Evolutionary conservation across 2,888 invertebrate genomes (phyloP).

Genomic region (Drosophila siamana): DNA sequence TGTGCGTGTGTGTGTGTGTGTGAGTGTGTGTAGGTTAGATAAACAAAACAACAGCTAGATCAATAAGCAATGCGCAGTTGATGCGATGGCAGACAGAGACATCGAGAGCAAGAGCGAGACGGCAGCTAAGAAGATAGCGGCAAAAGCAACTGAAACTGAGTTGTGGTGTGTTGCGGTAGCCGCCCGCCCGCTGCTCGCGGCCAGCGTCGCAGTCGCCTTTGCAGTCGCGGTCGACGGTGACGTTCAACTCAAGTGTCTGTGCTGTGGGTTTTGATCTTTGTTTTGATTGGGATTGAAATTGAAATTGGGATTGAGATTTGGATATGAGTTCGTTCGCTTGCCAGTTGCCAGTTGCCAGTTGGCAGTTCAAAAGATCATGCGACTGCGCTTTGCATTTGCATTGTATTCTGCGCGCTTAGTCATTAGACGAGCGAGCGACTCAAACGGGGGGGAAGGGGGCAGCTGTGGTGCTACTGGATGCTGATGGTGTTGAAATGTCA

Average conservation of each 20-base stretch:
- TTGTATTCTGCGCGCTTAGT: constrained; percentile 59
- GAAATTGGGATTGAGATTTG: constrained; percentile 29
- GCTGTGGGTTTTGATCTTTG: constrained; percentile 70
- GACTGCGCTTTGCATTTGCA: constrained; percentile 49
- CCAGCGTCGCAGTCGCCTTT: constrained; percentile 7
- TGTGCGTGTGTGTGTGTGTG: constrained; percentile 24
- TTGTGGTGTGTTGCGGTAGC: constrained; percentile 30
- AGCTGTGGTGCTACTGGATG: constrained; percentile 6
- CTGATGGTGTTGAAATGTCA: constrained; percentile 76
- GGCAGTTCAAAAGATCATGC: constrained; percentile 66
- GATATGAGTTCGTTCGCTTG: constrained; percentile 20
- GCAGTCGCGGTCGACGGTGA: constrained; percentile 4
- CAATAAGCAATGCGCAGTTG: constrained; percentile 56
- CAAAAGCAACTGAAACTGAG: constrained; percentile 4
- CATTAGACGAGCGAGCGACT: constrained; percentile 45
- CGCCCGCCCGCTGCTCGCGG: constrained; percentile 55
- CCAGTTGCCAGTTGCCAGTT: constrained; percentile 45
- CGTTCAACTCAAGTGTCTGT: constrained; percentile 54
- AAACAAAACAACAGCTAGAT: constrained; percentile 59
- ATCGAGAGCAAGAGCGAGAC: neutral
- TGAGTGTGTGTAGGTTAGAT: constrained; percentile 55
- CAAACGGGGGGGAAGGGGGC: neutral
- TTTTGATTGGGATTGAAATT: constrained; percentile 67
- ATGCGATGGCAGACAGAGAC: constrained; percentile 25
- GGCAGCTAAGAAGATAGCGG: neutral